Base-by-base conservation (phyloP, 2,888 invertebrate species). In the Leucophenga maculata region DNA sequence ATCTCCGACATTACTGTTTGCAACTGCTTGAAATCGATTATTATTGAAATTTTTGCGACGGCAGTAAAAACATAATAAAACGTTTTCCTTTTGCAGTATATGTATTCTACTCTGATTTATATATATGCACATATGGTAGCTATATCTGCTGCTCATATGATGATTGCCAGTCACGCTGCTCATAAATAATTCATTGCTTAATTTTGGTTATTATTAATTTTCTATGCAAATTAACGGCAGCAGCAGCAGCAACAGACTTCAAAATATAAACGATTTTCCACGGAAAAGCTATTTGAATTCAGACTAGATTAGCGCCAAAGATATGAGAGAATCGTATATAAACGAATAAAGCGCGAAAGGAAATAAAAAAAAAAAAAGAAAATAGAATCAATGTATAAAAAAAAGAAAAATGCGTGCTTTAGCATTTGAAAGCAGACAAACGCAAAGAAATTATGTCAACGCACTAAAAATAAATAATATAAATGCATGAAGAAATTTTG, bases 191-290 rank as follows among this genome's bases (percentile, higher is more conserved):
- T 60, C 44, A 79, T 77, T 79, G 14, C 72, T 74, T 67, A 82
- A 83, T 80, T 82, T 73, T 80, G 78, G 78, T 80, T 80, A 79
- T 80, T 80, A 80, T 83, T 82, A 60, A 60, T 39, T 11, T 54
- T 54, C 22, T 54, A 18, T 54, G 20, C 18, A 20, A 54, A 54
- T 54, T 22, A 54, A 54, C 22, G 18, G 31, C 2, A 31, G 31
- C n/a, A 44, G 39, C 14, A 16, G 46, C 39, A 62, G 46, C 14
- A 1, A 1, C 39, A n/a, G n/a, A n/a, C n/a, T 14, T 39, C 39
- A 39, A 11, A 3, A n/a, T 60, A 14, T 46, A 22, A 20, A 22
- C 11, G 18, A 14, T 32, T 39, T 59, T 32, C 31, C 59, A 60
- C n/a, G 16, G 39, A 39, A 60, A 60, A 60, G 39, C 11, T 39